Base-by-base conservation (phyloP, 2,797 vertebrate species). In the Anniella stebbinsi region DNA sequence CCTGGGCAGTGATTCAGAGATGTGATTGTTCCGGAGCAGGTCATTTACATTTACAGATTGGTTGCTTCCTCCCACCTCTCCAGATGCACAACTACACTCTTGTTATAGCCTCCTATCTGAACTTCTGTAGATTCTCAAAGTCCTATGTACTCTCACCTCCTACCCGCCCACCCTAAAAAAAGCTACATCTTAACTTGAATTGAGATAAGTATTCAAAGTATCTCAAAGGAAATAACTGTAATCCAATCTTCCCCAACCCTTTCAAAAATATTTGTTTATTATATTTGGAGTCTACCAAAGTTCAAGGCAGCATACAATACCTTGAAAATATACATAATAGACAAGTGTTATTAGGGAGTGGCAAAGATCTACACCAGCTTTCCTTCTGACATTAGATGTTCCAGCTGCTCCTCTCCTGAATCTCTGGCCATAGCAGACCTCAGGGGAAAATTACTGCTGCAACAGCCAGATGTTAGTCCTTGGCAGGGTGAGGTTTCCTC, bases 1-100 rank as follows among this genome's bases (percentile, higher is more conserved):
- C 89, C 94, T 96, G 94, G 60, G 94, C 94, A 95, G 84, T 93
- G 95, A 96, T 96, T 97, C 95, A 96, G 96, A 95, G 94, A 92
- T 93, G 84, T 92, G 93, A 94, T 63, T 95, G 92, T 95, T 96
- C 95, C 90, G 87, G 93, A 93, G 95, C 94, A 96, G 88, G 93
- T 95, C 89, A 92, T 96, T 95, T 92, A 76, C 93, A 95, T 96
- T 94, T 92, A 78, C 93, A 94, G 92, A 94, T 92, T 93, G 90
- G 94, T 93, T 94, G 85, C 92, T 91, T 90, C 23, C 15, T 51
- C 86, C 88, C 33, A 84, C 89, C 91, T 85, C 72, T 25, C 4
- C 89, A 92, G 80, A 91, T 69, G 90, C 93, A 95, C 85, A 92
- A 94, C 95, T 94, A 94, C 96, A 95, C 90, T 88, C 86, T 93